Evolutionary conservation across 1,140 invertebrate species (phyloP).

Genomic region (Megathymus violae): DNA sequence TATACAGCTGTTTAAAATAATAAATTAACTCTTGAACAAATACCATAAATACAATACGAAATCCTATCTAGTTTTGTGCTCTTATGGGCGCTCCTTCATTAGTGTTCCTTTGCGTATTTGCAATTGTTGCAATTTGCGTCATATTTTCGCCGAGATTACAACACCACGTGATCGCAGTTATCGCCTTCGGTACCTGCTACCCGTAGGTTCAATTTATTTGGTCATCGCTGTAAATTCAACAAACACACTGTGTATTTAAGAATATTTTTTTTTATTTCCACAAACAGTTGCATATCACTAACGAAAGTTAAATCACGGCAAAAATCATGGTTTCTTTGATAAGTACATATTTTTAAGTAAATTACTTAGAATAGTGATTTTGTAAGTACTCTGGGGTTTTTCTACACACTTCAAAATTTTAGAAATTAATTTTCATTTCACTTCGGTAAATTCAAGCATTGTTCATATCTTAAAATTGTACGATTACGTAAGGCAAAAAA

Average conservation of each 20-base stretch:
- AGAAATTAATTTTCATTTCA: no score
- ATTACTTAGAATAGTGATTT: no score
- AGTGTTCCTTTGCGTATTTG: constrained; percentile 1
- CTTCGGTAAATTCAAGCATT: no score
- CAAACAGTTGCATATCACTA: constrained; percentile 49
- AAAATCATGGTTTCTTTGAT: constrained; percentile 54
- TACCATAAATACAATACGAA: no score
- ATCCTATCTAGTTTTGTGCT: no score
- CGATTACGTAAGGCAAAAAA: no score
- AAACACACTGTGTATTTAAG: constrained; percentile 74
- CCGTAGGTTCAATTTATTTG: constrained; percentile 44
- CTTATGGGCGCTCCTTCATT: no score
- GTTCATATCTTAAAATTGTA: no score
- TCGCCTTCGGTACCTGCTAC: constrained; percentile 57
- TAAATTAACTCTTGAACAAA: no score
- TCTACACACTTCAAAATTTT: no score
- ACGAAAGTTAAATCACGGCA: constrained; percentile 28
- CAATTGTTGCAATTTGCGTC: neutral
- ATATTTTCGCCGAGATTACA: constrained; percentile 12
- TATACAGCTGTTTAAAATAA: no score
- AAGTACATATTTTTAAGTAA: constrained; percentile 43
- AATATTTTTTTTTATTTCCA: constrained; percentile 36
- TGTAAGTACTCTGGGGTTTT: no score
- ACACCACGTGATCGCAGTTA: constrained; percentile 63
- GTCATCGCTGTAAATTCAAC: constrained; percentile 59